A percentile compares a stretch with the other conserved stretches of the same genome.
phyloP scores from a whole-genome alignment of 1,140 invertebrate genomes.

The Drosophila sturtevanti region DNA sequence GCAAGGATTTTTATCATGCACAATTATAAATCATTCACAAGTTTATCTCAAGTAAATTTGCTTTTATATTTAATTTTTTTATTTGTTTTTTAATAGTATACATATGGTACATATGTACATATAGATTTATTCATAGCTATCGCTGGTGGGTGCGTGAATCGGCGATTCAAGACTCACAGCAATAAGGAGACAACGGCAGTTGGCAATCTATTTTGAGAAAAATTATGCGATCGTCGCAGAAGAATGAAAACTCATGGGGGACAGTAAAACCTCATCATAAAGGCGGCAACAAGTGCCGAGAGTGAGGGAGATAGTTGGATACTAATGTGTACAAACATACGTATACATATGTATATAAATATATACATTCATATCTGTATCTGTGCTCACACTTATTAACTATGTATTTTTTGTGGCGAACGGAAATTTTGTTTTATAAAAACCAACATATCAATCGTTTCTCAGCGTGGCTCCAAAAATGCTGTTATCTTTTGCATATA shows the following conservation, averaged over 20 bases:
- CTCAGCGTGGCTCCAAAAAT: no score
- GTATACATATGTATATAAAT: no score
- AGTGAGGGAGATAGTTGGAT: slow-evolving; percentile 26
- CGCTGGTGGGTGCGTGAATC: not conserved
- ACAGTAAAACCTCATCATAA: slow-evolving; percentile 15
- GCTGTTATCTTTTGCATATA: no score
- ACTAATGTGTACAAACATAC: no score
- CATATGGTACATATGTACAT: not conserved
- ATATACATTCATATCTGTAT: no score
- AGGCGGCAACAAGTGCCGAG: slow-evolving; percentile 33
- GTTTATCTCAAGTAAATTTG: not conserved
- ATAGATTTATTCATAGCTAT: not conserved
- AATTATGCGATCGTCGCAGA: slow-evolving; percentile 6
- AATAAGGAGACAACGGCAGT: not conserved
- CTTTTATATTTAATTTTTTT: not conserved
- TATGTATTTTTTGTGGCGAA: no score
- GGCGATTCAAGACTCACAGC: not conserved
- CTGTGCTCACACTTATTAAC: no score
- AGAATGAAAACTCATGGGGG: not conserved
- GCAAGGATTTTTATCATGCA: not conserved
- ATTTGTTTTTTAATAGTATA: not conserved
- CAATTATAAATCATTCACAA: not conserved
- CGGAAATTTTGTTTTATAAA: no score
- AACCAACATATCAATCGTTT: no score
- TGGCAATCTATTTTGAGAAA: not conserved